Base-by-base conservation (phyloP, 2,113 vertebrate species). In the Sander vitreus region DNA sequence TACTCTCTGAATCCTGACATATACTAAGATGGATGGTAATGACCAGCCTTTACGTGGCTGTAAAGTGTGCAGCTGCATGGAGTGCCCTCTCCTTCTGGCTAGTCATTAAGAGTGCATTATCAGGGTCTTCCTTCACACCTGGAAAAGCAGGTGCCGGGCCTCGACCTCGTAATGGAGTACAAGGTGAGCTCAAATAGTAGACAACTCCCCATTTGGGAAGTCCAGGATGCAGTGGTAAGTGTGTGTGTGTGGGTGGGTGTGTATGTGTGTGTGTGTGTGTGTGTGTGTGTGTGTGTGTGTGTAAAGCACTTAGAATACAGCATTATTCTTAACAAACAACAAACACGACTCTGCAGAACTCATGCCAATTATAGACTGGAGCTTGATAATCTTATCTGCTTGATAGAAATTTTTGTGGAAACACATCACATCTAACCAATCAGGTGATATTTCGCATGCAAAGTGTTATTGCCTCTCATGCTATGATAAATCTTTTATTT, bases 71-170 rank as follows among this genome's bases (percentile, higher is more conserved):
- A 92, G 90, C 87, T 91, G 89, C 84, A 84, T 87, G 86, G 62
- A 79, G 55, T 70, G 86, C 82, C 88, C 84, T 88, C 85, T 84
- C 78, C 83, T 85, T 85, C 83, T 91, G 89, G 83, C 89, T 90
- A 88, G 86, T 91, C 91, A 92, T 94, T 93, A 92, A 53, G 74
- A 89, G 79, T 80, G 85, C 88, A 90, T 91, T 86, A 90, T 84
- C 69, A 59, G 85, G 86, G 84, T 85, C 83, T 91, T 80, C 74
- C 65, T 80, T 71, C 87, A 91, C 93, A 94, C 92, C 91, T 94
- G 93, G 88, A 86, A 59, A 85, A 92, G 88, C 93, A 95, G 92
- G 89, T 94, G 94, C 66, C 23, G 81, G 79, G 93, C 76, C 84
- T 55, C 27, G 78, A 91, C 90, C 91, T 85, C 69, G 11, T 91